Evolutionary conservation across 2,888 invertebrate genomes (phyloP), one percentile per base, ranked within the genome.

Genomic region (Seira ritae): DNA sequence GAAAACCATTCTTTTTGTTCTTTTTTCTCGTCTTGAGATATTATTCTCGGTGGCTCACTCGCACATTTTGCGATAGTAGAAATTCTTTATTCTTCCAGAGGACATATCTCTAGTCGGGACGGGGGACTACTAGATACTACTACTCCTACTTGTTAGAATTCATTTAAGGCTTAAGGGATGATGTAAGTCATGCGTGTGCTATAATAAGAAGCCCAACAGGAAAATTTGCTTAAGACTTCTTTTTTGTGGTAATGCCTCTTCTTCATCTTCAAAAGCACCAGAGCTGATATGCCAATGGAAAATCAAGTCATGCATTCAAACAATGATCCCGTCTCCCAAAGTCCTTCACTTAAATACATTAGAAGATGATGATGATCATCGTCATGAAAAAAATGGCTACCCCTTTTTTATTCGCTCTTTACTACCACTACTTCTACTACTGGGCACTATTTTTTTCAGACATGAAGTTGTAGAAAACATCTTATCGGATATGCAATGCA

Each of bases 301-400:
- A 79, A 79, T 79, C 79, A 79, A 79, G 72, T 79, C 79, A 79
- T 79, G 79, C 79, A 72, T 79, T 79, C 66, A 79, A 70, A 70
- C 46, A 69, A 77, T 69, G 70, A 77, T 77, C 77, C 22, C 42
- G 37, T 77, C 69, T 46, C 46, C 17, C 20, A n/a, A 42, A 42
- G 42, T 42, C 42, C 42, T 42, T 42, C 42, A 12, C n/a, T n/a
- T n/a, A n/a, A n/a, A n/a, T n/a, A n/a, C n/a, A n/a, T n/a, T n/a
- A n/a, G n/a, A n/a, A n/a, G n/a, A n/a, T 42, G 12, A 42, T 6
- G 42, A 42, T 12, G 42, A 42, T 42, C 42, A 42, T 42, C 42
- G 12, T 42, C 12, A 42, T 8, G 12, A 42, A 42, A 42, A 42
- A 42, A 12, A 42, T 42, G 42, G 42, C 12, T 42, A 8, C 6